Evolutionary conservation across 2,888 invertebrate species (phyloP), one percentile per base, ranked within the genome.

Genomic region (Nasonovia ribisnigri): DNA sequence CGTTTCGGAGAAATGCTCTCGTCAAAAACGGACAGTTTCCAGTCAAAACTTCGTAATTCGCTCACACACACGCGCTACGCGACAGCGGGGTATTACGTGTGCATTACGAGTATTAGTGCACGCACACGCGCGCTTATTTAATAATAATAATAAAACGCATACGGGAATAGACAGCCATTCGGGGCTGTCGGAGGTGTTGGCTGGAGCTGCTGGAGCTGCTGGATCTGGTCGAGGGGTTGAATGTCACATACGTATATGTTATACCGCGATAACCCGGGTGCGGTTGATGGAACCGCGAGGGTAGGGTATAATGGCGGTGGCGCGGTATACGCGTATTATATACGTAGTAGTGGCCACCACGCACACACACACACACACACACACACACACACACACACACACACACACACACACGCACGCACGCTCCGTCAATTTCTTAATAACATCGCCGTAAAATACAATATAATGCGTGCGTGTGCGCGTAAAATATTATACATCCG

Each of bases 401-500:
- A n/a, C 67, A 2, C n/a, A n/a, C n/a, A 36, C 77, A 20, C 77
- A 20, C 67, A 29, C 26, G 8, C 84, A 43, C 84, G n/a, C 43
- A 36, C 3, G 42, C 60, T 26, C 16, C 60, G 84, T 90, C 93
- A 48, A 93, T 93, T 90, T 93, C 93, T 93, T 93, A 93, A 93
- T 93, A 93, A 93, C 93, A 43, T 84, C 20, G 86, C 60, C 90
- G 57, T 60, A 90, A 84, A 93, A 93, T 90, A 90, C 84, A 86
- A 93, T 93, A 93, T 93, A 90, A 93, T 60, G 84, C 26, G 90
- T 67, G 87, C 42, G 91, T n/a, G 84, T 46, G 67, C 29, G 57
- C 13, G 87, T 92, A 92, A 88, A 92, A 89, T 93, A 93, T 93
- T 57, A 93, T 84, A 92, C 54, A 54, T 93, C 93, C 93, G 93